Evolutionary conservation across 2,113 vertebrate species (phyloP).

Genomic region (Oreochromis niloticus): DNA sequence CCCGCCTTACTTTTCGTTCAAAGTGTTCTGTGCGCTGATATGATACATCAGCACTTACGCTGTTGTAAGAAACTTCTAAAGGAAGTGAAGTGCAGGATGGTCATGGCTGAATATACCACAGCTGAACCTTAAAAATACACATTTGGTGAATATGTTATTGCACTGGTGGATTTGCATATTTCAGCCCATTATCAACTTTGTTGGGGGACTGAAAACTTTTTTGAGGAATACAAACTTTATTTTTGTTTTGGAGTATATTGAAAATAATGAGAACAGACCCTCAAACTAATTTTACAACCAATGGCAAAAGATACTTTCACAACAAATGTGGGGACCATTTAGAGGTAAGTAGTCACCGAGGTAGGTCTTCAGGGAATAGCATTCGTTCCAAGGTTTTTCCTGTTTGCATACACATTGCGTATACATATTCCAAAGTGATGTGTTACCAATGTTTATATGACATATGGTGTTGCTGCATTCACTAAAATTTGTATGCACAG

Average conservation of each 20-base stretch:
- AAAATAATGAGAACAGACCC: not conserved
- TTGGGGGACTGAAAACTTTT: not conserved
- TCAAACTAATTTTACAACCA: not conserved
- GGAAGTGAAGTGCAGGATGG: not conserved
- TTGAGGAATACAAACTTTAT: not conserved
- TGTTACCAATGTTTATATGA: not conserved
- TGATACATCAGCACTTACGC: not conserved
- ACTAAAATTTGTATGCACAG: not conserved
- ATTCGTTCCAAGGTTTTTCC: not conserved
- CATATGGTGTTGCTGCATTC: not conserved
- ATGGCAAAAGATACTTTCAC: not conserved
- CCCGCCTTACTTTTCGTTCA: rapidly evolving
- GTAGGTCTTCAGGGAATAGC: not conserved
- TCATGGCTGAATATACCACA: not conserved
- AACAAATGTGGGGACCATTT: not conserved
- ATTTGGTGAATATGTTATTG: not conserved
- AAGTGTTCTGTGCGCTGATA: not conserved
- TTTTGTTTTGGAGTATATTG: not conserved
- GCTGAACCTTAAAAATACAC: not conserved
- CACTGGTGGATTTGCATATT: not conserved
- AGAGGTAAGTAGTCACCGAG: not conserved
- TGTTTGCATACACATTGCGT: not conserved
- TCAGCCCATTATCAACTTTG: not conserved
- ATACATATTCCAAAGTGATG: not conserved
- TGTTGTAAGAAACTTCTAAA: not conserved